Evolutionary conservation across 2,888 invertebrate genomes (phyloP), one percentile per base, ranked within the genome.

Genomic region (Tetragonula carbonaria): DNA sequence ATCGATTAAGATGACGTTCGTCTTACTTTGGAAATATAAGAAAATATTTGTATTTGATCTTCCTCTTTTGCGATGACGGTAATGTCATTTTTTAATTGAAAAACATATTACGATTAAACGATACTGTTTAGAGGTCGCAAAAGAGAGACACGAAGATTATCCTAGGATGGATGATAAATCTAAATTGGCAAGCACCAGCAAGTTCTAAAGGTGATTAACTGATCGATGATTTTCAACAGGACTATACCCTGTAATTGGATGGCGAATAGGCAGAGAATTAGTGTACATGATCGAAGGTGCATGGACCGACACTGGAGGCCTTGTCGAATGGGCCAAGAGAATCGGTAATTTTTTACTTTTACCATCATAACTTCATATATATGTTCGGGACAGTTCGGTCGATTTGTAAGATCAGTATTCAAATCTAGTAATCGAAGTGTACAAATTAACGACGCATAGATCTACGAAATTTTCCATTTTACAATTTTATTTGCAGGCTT

Each of bases 221-320:
- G 28, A 28, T 28, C 28, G 0, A 2, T 55, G 14, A 55, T 23
- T 33, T 38, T 72, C 62, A 16, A 66, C 90, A 96, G 96, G 98
- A 0, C 95, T 99, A 59, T 99, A 99, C 95, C 99, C 99, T 0
- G 95, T 99, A 45, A 97, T 99, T 57, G 99, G 97, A 0, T 99
- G 99, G 99, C 95, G 95, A 87, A 95, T 96, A 57, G 95, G 95
- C 6, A 94, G 95, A 28, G 95, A 96, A 88, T 90, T 96, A n/a
- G 95, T 96, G 0, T 98, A 97, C 93, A 95, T 98, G 59, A 97
- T 97, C 0, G 99, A 99, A 94, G 98, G 98, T 0, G 96, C 97
- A 0, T 97, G 98, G 14, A 97, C 97, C 88, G 99, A 99, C 93
- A 98, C 98, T 0, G 99, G 99, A 0, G 97, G 97, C 2, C 96